Conservation (phyloP, 2,888 invertebrate species). For the Volucella bombylans region DNA sequence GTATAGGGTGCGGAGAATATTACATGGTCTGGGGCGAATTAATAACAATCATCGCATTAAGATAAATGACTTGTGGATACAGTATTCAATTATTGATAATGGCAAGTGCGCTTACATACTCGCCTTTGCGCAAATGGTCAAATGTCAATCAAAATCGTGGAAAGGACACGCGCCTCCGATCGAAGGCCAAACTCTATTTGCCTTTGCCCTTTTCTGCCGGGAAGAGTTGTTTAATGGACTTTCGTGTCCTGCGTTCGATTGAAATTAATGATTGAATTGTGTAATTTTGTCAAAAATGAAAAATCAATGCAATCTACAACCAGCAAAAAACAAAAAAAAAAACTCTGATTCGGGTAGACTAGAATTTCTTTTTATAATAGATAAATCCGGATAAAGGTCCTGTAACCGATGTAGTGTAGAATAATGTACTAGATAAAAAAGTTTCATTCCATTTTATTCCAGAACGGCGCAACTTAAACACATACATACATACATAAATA, state of each 20-base stretch:
- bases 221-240: constrained; percentile 3
- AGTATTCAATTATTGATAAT: constrained; percentile 46
- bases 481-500: no score
- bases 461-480: no score
- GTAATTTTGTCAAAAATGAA: not conserved
- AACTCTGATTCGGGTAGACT: no score
- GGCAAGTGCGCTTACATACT: not conserved
- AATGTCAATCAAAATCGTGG: not conserved
- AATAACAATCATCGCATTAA: constrained; percentile 53
- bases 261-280: constrained; percentile 8
- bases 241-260: constrained; percentile 10
- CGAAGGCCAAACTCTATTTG: not conserved
- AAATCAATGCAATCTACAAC: no score
- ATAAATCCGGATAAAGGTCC: no score
- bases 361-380: no score
- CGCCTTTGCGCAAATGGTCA: constrained; percentile 7
- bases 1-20: not conserved
- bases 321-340: no score
- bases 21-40: constrained; percentile 41
- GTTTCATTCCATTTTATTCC: no score
- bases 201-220: not conserved
- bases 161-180: not conserved
- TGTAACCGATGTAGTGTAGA: no score
- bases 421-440: no score
- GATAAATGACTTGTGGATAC: constrained; percentile 55